These are phyloP conservation scores for Tromatobia lineatoria DNA, from an alignment of 2,888 invertebrate genomes.

Conservation along the genomic window DNA sequence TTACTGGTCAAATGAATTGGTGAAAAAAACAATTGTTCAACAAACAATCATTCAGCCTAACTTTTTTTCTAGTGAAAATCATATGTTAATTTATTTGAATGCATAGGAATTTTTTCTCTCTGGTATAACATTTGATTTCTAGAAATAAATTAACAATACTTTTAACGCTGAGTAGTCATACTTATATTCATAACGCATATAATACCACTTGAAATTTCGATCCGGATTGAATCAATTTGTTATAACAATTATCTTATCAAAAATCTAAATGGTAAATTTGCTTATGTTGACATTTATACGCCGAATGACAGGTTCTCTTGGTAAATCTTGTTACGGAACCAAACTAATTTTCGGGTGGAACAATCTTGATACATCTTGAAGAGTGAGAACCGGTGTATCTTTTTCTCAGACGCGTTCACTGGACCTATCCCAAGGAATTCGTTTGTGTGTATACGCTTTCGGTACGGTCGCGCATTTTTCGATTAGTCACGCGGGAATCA, in stretches of 20 bases:
- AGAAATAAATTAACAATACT: too few species aligned
- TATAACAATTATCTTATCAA: conserved; percentile 36
- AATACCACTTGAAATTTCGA: too few species aligned
- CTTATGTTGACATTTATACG: conserved; percentile 17
- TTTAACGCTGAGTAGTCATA: too few species aligned
- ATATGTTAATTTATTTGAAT: too few species aligned
- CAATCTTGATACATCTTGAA: conserved; percentile 28
- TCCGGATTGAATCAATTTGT: conserved; percentile 46
- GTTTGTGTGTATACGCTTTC: conserved; percentile 53
- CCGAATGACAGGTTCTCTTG: conserved; percentile 5
- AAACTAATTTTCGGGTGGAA: not conserved
- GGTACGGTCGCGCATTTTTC: conserved; percentile 58
- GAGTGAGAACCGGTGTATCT: conserved; percentile 28
- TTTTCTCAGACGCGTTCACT: conserved; percentile 29
- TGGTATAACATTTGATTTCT: too few species aligned
- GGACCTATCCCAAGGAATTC: conserved; percentile 77
- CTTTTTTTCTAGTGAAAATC: too few species aligned
- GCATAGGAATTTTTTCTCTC: too few species aligned
- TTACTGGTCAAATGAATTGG: too few species aligned
- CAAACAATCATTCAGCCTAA: too few species aligned
- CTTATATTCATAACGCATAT: too few species aligned
- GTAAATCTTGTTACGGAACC: not conserved
- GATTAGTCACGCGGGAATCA: conserved; percentile 77
- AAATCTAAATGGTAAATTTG: not conserved
- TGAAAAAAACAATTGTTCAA: too few species aligned